A percentile compares a stretch with the other conserved stretches of the same genome.
Conservation (phyloP, 1,140 invertebrate genomes). For the Aphaenogaster ashmeadi region DNA sequence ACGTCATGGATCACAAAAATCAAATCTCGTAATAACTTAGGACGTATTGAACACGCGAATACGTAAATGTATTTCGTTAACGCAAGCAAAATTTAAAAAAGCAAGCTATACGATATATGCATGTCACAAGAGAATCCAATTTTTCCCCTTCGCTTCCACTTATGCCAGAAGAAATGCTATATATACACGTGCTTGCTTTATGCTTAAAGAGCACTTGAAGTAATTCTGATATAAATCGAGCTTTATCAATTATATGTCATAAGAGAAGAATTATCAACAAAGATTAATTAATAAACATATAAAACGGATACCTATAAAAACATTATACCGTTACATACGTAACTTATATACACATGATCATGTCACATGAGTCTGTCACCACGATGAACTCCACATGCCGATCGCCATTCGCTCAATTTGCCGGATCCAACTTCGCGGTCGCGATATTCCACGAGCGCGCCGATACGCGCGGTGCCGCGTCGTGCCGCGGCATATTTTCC, state of each 20-base stretch:
- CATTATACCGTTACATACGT: neutral
- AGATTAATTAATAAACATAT: neutral
- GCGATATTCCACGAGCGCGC: conserved; percentile 39
- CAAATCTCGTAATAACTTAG: neutral
- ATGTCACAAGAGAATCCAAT: neutral
- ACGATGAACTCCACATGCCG: neutral
- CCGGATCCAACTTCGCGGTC: neutral
- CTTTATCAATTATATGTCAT: neutral
- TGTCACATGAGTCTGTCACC: neutral
- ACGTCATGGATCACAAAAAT: conserved; percentile 9
- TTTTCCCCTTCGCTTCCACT: neutral
- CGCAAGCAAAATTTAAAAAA: neutral
- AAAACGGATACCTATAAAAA: neutral
- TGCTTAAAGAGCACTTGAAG: neutral
- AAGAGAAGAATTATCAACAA: neutral
- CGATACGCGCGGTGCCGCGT: conserved; percentile 50
- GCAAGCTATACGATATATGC: neutral
- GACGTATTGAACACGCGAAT: neutral
- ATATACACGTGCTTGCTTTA: neutral
- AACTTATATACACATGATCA: neutral
- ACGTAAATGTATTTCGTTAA: neutral
- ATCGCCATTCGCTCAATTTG: conserved; percentile 23
- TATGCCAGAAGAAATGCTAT: neutral
- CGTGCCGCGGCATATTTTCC: conserved; percentile 75
- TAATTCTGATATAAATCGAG: neutral